These are phyloP conservation scores for Spinus pinus DNA, from an alignment of 2,797 vertebrate species.

Conservation along the genomic window DNA sequence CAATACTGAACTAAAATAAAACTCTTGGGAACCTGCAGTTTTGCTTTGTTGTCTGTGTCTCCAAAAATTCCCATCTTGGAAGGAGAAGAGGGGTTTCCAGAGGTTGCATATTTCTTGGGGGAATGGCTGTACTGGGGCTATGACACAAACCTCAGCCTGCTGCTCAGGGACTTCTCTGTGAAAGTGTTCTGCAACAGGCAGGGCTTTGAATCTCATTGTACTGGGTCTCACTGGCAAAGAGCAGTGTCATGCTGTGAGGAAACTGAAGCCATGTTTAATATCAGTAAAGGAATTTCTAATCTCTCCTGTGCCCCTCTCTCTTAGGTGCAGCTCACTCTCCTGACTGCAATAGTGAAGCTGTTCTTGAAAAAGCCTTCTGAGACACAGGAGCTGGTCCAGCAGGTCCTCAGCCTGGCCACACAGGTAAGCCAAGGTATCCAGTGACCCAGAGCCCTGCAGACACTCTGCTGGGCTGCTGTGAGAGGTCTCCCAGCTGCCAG, in stretches of 20 bases:
- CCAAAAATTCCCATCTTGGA: not conserved
- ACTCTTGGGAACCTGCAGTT: not conserved
- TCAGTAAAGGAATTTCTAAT: not conserved
- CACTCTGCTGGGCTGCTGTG: not conserved
- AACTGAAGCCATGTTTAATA: not conserved
- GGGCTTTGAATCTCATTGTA: not conserved
- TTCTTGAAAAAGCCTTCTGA: conserved; percentile 98
- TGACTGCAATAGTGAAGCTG: conserved; percentile 96
- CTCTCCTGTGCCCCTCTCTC: not conserved
- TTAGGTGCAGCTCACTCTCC: conserved; percentile 93
- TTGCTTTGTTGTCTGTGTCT: not conserved
- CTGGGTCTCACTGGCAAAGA: not conserved
- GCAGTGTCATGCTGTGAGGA: not conserved
- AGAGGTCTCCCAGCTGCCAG: not conserved
- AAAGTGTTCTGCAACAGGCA: not conserved
- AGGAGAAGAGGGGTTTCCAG: not conserved
- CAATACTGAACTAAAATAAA: not conserved
- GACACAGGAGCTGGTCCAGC: conserved; percentile 96
- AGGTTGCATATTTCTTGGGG: not conserved
- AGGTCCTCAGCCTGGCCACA: conserved; percentile 95
- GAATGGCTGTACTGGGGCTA: not conserved
- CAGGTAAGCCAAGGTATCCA: conserved; percentile 79
- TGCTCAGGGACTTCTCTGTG: not conserved
- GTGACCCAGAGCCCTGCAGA: not conserved
- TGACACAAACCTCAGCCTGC: not conserved